Base-by-base conservation (phyloP, 2,888 invertebrate species). In the Steromphala cineraria region DNA sequence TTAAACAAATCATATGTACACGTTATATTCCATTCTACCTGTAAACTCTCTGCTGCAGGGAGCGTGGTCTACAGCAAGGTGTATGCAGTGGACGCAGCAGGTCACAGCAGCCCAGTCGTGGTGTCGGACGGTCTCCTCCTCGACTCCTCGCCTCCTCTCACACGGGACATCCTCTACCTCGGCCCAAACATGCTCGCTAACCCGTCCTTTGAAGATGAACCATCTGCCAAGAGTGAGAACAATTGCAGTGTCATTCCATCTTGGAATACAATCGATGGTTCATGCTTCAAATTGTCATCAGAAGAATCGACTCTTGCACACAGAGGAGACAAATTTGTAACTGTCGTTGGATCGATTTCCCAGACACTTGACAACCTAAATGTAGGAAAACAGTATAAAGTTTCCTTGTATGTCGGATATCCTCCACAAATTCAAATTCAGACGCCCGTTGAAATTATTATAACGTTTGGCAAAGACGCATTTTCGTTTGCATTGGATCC, bases 71-170 rank as follows among this genome's bases (percentile, higher is more conserved):
- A 82, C 80, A 83, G 78, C 78, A 86, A 86, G 71, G 87, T 88
- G n/a, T 82, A 84, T 52, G 86, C 84, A 5, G 79, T 82, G 15
- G 88, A 88, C 79, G 82, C 78, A 24, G 83, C 82, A 15, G 87
- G 86, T 10, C 83, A 86, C 24, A 78, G 67, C 17, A 87, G 87
- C 17, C 40, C 62, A 15, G 83, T 82, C 36, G 82, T 62, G 15
- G 82, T 84, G 17, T 88, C 88, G 15, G 84, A 88, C 80, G 89
- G 89, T 15, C 84, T 89, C 0, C 80, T 76, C 0, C 52, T 88
- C 19, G 89, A 89, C 71, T 79, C 75, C 7, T 83, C 88, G 2
- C 83, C 86, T n/a, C 88, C 89, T 17, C 62, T 53, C 5, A 76
- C 81, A n/a, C 53, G 81, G 5, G 56, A 71, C 75, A 75, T 84